Evolutionary conservation across 2,888 invertebrate species (phyloP), one percentile per base, ranked within the genome.

Genomic region (Oscheius sp.): DNA sequence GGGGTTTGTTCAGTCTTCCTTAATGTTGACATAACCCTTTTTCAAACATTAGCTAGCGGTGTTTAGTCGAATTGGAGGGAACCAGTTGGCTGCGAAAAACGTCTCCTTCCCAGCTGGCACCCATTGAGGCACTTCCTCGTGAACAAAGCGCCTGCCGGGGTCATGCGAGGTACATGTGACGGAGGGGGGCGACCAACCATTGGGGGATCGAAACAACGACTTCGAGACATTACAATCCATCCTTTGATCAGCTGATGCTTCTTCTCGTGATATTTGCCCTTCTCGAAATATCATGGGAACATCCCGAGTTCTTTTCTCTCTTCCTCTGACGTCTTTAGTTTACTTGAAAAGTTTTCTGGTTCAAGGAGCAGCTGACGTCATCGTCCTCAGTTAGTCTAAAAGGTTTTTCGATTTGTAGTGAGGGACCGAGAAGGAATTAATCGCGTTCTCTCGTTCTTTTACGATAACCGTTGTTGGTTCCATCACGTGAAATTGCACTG

Each of bases 81-180:
- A n/a, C n/a, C n/a, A n/a, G n/a, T n/a, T n/a, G n/a, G n/a, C n/a
- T n/a, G n/a, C n/a, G n/a, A n/a, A n/a, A n/a, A n/a, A n/a, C n/a
- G n/a, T n/a, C n/a, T n/a, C n/a, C n/a, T n/a, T n/a, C 28, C 32
- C 51, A 26, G n/a, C 51, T 30, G 28, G 30, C 14, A 51, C n/a
- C n/a, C 54, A 54, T 54, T 54, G 54, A 54, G 33, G 54, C 54
- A 54, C 54, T 54, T 54, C 54, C 54, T 54, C 54, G 33, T 54
- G 51, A 32, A 54, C 54, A 59, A 59, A 32, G 32, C 54, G 33
- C 14, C 54, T 44, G 59, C 44, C 59, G 28, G 44, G 41, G 59
- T 59, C 59, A 59, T 41, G 44, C 44, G 59, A 44, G 59, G 41
- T 44, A 44, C 59, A 59, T 44, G 44, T 59, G 59, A 59, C 26